phyloP scores from a whole-genome alignment of 1,140 invertebrate species.

The Calliphora vicina region DNA sequence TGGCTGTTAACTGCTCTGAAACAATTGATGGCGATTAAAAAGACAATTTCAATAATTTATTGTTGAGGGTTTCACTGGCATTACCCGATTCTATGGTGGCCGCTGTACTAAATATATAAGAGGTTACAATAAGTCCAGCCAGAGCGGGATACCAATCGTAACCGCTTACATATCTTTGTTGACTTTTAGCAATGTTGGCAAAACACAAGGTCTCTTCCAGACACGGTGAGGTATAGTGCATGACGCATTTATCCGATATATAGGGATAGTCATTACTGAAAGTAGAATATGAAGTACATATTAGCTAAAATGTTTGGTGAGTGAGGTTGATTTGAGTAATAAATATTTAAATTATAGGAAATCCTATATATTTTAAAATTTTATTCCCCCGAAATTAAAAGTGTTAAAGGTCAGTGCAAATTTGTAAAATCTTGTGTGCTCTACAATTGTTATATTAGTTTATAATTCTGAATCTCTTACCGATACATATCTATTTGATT shows the following conservation, averaged over 20 bases:
- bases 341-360: too few species aligned
- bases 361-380: too few species aligned
- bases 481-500: constrained; percentile 62
- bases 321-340: too few species aligned
- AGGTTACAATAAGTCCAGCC: constrained; percentile 71
- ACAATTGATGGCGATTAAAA: background rate
- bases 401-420: too few species aligned
- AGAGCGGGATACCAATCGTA: constrained; percentile 74
- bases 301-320: too few species aligned
- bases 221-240: constrained; percentile 52
- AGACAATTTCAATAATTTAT: background rate
- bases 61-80: background rate
- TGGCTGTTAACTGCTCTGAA: constrained; percentile 24
- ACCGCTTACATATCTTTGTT: constrained; percentile 68
- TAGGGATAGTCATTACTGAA: constrained; percentile 55
- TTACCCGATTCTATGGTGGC: constrained; percentile 43
- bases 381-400: too few species aligned
- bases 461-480: too few species aligned
- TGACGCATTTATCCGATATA: constrained; percentile 49
- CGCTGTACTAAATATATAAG: constrained; percentile 67
- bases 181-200: constrained; percentile 59
- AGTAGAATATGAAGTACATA: too few species aligned
- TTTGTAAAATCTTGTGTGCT: too few species aligned
- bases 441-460: too few species aligned
- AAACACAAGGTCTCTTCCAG: constrained; percentile 60